Evolutionary conservation across 1,140 invertebrate species (phyloP).

Genomic region (Euschistus heros): DNA sequence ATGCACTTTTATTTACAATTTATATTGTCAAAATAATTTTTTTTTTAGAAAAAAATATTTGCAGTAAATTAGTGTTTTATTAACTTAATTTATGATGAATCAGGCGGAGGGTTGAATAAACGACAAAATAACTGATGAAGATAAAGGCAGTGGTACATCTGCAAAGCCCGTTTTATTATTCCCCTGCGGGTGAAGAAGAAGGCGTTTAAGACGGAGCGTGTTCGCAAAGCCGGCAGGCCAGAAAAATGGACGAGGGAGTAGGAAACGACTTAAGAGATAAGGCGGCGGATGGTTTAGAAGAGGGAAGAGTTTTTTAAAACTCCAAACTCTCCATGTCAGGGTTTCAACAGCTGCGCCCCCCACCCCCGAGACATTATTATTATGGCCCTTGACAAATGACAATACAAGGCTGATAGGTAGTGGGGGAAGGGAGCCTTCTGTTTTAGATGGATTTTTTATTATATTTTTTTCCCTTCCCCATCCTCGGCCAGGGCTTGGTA

Average conservation of each 20-base stretch:
- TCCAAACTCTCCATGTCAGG: slow-evolving; percentile 2
- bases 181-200: background rate
- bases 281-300: background rate
- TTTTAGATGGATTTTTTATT: background rate
- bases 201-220: background rate
- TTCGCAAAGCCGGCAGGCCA: background rate
- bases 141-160: background rate
- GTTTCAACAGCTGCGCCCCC: slow-evolving; percentile 15
- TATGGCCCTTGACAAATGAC: slow-evolving; percentile 28
- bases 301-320: slow-evolving; percentile 4
- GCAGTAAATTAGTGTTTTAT: too few relatives aligned
- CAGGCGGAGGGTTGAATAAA: too few relatives aligned
- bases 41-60: too few relatives aligned
- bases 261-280: slow-evolving; percentile 15
- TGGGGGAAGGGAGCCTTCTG: background rate
- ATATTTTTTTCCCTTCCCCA: background rate
- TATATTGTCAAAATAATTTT: too few relatives aligned
- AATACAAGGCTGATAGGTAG: slow-evolving; percentile 22
- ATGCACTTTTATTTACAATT: too few relatives aligned
- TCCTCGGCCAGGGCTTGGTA: background rate
- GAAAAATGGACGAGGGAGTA: background rate
- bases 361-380: slow-evolving; percentile 20
- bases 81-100: too few relatives aligned
- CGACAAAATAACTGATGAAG: background rate
- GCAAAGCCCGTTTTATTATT: slow-evolving; percentile 6